Evolutionary conservation across 2,113 vertebrate genomes (phyloP), one percentile per base, ranked within the genome.

Genomic region (Calcarius ornatus): DNA sequence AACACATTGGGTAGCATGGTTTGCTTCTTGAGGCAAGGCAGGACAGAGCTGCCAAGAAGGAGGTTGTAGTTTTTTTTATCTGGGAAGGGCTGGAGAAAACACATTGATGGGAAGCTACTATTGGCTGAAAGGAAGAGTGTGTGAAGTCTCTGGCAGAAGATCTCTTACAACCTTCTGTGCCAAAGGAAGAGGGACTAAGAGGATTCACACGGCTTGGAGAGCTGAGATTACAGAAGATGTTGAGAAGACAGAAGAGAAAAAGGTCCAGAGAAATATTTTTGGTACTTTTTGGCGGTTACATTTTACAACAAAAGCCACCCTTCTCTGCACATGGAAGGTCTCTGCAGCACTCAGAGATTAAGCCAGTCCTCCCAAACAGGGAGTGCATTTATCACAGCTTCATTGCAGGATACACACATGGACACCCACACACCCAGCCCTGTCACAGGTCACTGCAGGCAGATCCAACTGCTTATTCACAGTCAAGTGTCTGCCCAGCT

Each of bases 121-220:
- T 38, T 64, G 76, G 70, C 43, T 86, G 68, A 77, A 88, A 91
- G 71, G 51, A 94, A 89, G 43, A 38, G 54, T 9, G 37, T 68
- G 75, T 68, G 54, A 91, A 90, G 64, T 47, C 68, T 77, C 80
- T 93, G 71, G 80, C 86, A 92, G 73, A 78, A 91, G 71, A 88
- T 78, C 71, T 76, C 75, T 82, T 85, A 77, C 6, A 5, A 78
- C 51, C 47, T 93, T 66, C 84, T 47, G 40, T 73, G 75, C 90
- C 88, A 90, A 73, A 47, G 73, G 57, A 92, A 94, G 73, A 71
- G 25, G 83, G 59, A 86, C 82, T 86, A 48, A 51, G 59, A 91
- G 56, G 56, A 93, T 90, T 91, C 90, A 57, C 59, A 85, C 1
- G 0, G 54, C 75, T 92, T 53, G 69, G 73, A 48, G n/a, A 71